Conservation (phyloP, 2,113 vertebrate species). For the Toxostoma redivivum region DNA sequence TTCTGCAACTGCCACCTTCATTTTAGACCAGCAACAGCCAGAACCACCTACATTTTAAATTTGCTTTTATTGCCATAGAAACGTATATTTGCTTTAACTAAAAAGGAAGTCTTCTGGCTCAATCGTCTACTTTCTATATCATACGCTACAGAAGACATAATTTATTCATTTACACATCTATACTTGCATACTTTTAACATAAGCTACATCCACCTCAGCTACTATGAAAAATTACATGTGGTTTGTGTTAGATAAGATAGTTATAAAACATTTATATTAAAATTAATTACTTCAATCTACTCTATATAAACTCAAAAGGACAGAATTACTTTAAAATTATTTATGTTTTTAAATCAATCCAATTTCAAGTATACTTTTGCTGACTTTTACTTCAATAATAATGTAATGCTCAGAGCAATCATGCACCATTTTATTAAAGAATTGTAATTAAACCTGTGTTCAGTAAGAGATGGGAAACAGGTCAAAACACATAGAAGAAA, state of each 20-base stretch:
- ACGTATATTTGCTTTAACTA: slow-evolving; percentile 30
- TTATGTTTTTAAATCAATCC: background rate
- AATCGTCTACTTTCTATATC: background rate
- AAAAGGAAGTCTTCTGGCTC: slow-evolving; percentile 9
- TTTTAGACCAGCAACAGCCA: slow-evolving; percentile 41
- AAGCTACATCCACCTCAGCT: background rate
- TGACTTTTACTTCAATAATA: background rate
- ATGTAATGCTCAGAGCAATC: background rate
- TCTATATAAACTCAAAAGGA: background rate
- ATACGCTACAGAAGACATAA: background rate
- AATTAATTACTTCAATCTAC: background rate
- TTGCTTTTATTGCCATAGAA: slow-evolving; percentile 56
- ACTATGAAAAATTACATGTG: background rate
- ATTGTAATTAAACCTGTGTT: background rate
- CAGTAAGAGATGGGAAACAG: background rate
- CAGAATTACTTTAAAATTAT: background rate
- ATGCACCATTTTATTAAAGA: background rate
- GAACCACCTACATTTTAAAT: slow-evolving; percentile 59
- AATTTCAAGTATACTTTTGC: background rate
- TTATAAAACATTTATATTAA: background rate
- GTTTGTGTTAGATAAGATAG: background rate
- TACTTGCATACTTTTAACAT: background rate
- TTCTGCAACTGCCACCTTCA: slow-evolving; percentile 18
- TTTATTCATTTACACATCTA: background rate
- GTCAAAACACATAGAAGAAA: background rate